A percentile compares a stretch with the other conserved stretches of the same genome.
These are phyloP conservation scores for human (Homo sapiens) DNA, from an alignment of 2,113 vertebrate genomes.

Conservation along the genomic window DNA sequence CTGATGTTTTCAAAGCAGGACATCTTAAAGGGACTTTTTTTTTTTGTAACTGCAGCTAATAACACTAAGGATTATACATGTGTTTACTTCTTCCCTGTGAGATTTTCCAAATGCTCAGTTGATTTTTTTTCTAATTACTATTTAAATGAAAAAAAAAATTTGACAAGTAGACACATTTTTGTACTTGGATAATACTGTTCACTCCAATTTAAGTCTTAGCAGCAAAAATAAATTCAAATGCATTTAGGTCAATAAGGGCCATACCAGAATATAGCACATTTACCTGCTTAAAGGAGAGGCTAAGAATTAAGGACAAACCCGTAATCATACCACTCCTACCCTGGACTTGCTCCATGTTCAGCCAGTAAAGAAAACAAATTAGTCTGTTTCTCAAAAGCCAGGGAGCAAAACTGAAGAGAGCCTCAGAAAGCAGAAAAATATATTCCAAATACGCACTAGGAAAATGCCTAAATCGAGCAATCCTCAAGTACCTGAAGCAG, in stretches of 20 bases:
- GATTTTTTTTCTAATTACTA: not conserved
- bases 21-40: not conserved
- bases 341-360: not conserved
- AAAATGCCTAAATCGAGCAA: not conserved
- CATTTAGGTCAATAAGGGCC: not conserved
- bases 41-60: not conserved
- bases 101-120: not conserved
- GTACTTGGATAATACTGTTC: constrained; percentile 33
- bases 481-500: too few species aligned
- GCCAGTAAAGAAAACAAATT: not conserved
- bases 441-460: not conserved
- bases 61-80: not conserved
- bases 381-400: constrained; percentile 25
- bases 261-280: not conserved
- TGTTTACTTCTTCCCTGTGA: constrained; percentile 7
- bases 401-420: not conserved
- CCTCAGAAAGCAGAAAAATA: not conserved
- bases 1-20: not conserved
- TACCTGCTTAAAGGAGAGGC: not conserved
- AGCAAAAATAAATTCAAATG: not conserved
- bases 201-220: not conserved
- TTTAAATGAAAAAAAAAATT: constrained; percentile 39
- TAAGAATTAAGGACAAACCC: not conserved
- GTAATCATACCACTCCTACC: not conserved
- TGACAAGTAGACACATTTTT: constrained; percentile 9